A percentile compares a stretch with the other conserved stretches of the same genome.
Conservation (phyloP, 2,797 vertebrate species). For the Lutjanus campechanus region DNA sequence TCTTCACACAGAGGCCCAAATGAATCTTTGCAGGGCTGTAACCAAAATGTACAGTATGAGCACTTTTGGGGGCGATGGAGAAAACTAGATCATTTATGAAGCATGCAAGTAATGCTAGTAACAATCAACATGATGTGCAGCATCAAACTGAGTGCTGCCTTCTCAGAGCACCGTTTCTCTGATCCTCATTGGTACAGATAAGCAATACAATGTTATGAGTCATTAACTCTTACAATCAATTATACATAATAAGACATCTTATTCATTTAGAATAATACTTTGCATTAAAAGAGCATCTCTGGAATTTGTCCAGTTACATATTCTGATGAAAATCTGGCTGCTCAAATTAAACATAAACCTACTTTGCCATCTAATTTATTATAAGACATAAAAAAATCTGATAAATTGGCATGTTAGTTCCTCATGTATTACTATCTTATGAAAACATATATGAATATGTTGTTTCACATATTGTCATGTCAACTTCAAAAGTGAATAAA, state of each 20-base stretch:
- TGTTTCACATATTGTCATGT: constrained; percentile 65
- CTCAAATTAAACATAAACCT: constrained; percentile 8
- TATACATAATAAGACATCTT: constrained; percentile 1
- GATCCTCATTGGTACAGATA: constrained; percentile 14
- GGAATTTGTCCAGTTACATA: not conserved
- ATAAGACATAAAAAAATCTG: constrained; percentile 1
- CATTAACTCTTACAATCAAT: not conserved
- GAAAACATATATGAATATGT: constrained; percentile 35
- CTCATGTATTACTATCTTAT: constrained; percentile 25
- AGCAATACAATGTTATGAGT: constrained; percentile 39
- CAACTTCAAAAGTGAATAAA: constrained; percentile 67
- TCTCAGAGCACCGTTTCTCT: constrained; percentile 8
- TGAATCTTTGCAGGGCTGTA: constrained; percentile 4
- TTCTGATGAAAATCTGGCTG: constrained; percentile 1
- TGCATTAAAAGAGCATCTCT: not conserved
- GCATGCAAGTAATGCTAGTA: constrained; percentile 31
- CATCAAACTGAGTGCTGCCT: not conserved
- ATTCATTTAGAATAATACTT: constrained; percentile 15
- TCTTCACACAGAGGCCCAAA: not conserved
- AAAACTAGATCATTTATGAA: constrained; percentile 3
- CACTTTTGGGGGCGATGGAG: not conserved
- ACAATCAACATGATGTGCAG: constrained; percentile 22
- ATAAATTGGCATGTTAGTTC: constrained; percentile 58
- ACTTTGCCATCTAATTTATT: constrained; percentile 1
- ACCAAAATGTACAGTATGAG: constrained; percentile 20